Conservation (phyloP, 1,140 invertebrate genomes). For the Penaeus japonicus region DNA sequence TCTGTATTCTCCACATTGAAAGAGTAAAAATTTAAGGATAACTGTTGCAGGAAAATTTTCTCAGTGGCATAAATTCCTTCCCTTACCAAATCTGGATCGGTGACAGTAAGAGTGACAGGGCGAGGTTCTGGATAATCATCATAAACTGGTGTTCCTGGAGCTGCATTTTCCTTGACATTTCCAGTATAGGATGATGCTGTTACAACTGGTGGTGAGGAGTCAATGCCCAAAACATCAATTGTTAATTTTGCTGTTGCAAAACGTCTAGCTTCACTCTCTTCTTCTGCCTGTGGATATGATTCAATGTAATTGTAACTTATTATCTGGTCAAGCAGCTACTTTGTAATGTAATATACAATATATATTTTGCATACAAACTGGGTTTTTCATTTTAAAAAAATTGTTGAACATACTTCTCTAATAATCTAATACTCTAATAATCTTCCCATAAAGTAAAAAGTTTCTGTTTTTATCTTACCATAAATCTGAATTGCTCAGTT, state of each 20-base stretch:
- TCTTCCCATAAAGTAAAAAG: too few species aligned
- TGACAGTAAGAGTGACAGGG: slow-evolving; percentile 77
- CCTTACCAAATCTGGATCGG: slow-evolving; percentile 82
- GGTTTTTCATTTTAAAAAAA: too few species aligned
- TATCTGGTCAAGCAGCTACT: neutral
- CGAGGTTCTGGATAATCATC: slow-evolving; percentile 65
- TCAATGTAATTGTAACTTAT: slow-evolving; percentile 43
- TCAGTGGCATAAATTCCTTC: neutral
- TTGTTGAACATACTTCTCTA: too few species aligned
- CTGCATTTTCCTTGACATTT: slow-evolving; percentile 84
- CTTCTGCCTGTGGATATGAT: slow-evolving; percentile 73
- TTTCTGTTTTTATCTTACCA: too few species aligned
- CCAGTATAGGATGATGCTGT: slow-evolving; percentile 76
- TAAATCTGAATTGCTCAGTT: too few species aligned
- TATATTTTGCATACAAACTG: too few species aligned
- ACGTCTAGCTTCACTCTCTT: slow-evolving; percentile 77
- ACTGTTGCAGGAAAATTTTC: neutral
- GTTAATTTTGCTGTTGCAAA: slow-evolving; percentile 83
- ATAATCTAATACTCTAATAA: too few species aligned
- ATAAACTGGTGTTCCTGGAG: slow-evolving; percentile 81
- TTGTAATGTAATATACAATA: too few species aligned
- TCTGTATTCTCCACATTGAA: neutral
- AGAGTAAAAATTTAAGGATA: neutral
- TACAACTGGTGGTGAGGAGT: slow-evolving; percentile 83
- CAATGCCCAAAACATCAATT: slow-evolving; percentile 82